These are phyloP conservation scores for Ceyx margarethae DNA, from an alignment of 2,113 vertebrate species.

Conservation along the genomic window DNA sequence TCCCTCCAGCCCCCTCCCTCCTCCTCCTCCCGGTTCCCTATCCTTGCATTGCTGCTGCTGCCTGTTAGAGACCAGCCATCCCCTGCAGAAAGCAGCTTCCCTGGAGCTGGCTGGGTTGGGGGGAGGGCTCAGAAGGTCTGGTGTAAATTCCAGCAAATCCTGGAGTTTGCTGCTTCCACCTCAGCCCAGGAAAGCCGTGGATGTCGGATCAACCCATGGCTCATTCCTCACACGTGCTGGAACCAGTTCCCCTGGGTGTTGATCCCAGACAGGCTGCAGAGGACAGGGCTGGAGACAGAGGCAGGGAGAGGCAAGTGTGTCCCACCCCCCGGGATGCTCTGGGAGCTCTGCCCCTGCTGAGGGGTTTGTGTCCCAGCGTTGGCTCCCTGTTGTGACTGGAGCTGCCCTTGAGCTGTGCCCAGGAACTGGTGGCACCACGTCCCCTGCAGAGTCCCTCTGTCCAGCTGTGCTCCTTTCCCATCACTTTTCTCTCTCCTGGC, in stretches of 20 bases:
- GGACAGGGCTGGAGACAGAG: not conserved
- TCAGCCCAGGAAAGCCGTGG: fast-evolving
- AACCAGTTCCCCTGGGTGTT: not conserved
- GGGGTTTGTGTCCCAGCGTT: not conserved
- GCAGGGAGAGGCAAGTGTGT: not conserved
- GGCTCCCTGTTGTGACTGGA: not conserved
- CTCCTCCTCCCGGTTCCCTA: not conserved
- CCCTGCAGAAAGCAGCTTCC: not conserved
- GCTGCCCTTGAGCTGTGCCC: fast-evolving
- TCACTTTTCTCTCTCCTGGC: not conserved
- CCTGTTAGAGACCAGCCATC: not conserved
- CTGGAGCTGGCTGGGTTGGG: not conserved
- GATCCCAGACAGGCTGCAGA: not conserved
- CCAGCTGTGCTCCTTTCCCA: too few relatives aligned
- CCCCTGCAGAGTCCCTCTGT: not conserved
- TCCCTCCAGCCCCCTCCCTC: not conserved
- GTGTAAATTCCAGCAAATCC: not conserved
- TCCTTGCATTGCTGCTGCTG: too few relatives aligned
- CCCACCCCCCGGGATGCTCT: not conserved
- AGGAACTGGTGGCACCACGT: not conserved
- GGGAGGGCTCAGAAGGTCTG: fast-evolving
- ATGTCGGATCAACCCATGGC: not conserved
- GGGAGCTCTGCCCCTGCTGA: not conserved
- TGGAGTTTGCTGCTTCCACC: not conserved
- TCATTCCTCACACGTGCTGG: not conserved